Base-by-base conservation (phyloP, 1,140 invertebrate genomes). In the Drosophila lacteicornis region DNA sequence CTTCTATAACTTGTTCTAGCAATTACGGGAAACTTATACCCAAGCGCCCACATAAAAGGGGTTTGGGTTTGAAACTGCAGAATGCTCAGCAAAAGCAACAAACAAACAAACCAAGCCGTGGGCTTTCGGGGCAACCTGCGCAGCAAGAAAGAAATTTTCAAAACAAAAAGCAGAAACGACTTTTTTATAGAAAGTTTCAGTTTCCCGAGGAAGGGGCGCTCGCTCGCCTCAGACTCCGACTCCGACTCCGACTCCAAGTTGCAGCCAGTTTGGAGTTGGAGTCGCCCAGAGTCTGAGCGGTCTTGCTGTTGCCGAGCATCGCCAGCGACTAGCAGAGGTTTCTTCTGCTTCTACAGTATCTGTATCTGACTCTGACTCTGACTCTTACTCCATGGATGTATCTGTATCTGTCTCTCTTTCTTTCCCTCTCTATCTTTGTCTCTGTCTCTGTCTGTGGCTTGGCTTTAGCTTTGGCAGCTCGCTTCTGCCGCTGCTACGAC, bases 401-500 rank as follows among this genome's bases (percentile, higher is more conserved):
- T 43, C 43, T 43, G 65, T 46, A 42, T 61, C 46, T 62, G 9
- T 47, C 42, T 62, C 75, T 71, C 43, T 46, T 43, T 47, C 43
- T 36, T 1, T 8, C 36, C 4, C 36, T 13, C 4, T 36, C 11
- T 30, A 7, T 30, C 47, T 50, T 5, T 51, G n/a, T 22, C 15
- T 36, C 33, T 47, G 19, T 49, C 75, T 58, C 19, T 56, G 51
- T 15, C 51, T 73, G 36, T 36, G 51, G 51, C 51, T 55, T 40
- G 33, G 51, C 51, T 55, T 56, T 56, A 40, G 53, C 53, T 56
- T 40, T 60, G 68, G 47, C 79, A 56, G 75, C 61, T 83, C 62
- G 82, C 80, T 81, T 80, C 79, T 83, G 79, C 66, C 70, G 75
- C 55, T 77, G 62, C 73, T 84, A 78, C 84, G 87, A 86, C 73